Evolutionary conservation across 2,113 vertebrate species (phyloP).

Genomic region (Felis chaus): DNA sequence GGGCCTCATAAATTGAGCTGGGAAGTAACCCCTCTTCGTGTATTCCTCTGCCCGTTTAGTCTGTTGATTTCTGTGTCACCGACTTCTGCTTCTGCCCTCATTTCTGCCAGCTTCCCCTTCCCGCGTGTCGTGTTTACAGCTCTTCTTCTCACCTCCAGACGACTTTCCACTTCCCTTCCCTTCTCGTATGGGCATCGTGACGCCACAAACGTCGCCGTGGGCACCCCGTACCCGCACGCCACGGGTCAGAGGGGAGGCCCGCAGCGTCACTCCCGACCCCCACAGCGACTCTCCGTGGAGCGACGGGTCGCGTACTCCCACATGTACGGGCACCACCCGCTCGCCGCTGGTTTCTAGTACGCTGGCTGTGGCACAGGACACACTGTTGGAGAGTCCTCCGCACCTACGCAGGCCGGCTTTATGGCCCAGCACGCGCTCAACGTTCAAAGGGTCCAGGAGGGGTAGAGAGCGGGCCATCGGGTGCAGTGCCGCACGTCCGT

Average conservation of each 20-base stretch:
- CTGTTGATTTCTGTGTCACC: fast-evolving
- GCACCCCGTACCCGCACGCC: fast-evolving
- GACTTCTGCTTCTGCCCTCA: neutral
- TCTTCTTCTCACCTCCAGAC: neutral
- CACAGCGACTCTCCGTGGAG: neutral
- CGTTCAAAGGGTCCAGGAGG: fast-evolving
- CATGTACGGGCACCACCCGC: fast-evolving
- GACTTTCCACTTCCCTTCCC: neutral
- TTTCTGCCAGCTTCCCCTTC: fast-evolving
- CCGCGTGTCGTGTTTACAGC: fast-evolving
- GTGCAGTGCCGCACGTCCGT: fast-evolving
- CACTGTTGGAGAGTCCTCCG: fast-evolving
- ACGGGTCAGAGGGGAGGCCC: neutral
- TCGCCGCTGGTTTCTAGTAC: fast-evolving
- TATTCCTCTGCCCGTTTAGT: fast-evolving
- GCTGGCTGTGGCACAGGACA: neutral
- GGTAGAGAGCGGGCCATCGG: fast-evolving
- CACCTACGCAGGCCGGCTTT: no score
- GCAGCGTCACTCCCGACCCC: neutral
- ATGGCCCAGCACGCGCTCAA: neutral
- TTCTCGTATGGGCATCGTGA: fast-evolving
- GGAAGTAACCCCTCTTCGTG: fast-evolving
- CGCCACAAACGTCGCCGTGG: fast-evolving
- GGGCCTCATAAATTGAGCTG: fast-evolving
- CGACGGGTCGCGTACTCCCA: fast-evolving